Evolutionary conservation across 2,888 invertebrate species (phyloP), one percentile per base, ranked within the genome.

Genomic region (Phanerotoma sp.): DNA sequence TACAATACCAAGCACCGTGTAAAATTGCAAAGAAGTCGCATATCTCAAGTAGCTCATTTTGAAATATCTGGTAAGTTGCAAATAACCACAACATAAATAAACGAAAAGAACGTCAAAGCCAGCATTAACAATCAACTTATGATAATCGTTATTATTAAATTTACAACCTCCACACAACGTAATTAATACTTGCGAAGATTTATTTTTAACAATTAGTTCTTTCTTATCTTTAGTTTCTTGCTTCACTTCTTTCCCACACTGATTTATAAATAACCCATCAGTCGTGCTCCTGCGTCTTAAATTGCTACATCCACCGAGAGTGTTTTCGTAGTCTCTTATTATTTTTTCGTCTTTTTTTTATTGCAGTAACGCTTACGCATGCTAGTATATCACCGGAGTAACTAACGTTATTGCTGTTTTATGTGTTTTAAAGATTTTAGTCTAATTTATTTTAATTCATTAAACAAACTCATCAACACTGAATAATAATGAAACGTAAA

Each of bases 31-130:
- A 69, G 71, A 54, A 68, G 65, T 45, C 70, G 75, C 5, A 54
- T 68, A 1, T 71, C 25, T 25, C 25, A 69, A 38, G 67, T 69
- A 5, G 57, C 69, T 13, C 70, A 67, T 44, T 68, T 70, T 18
- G 72, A 70, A 44, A 68, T 77, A 50, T 74, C 76, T 20, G 75
- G 77, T 77, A 60, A 71, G 68, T 61, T 37, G 10, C 13, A 33
- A 13, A 35, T 25, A 13, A n/a, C n/a, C n/a, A n/a, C n/a, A n/a
- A n/a, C n/a, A n/a, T n/a, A n/a, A n/a, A n/a, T n/a, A n/a, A n/a
- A n/a, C n/a, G n/a, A n/a, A n/a, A n/a, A n/a, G n/a, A n/a, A n/a
- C n/a, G n/a, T n/a, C n/a, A n/a, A n/a, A n/a, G n/a, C n/a, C n/a
- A n/a, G n/a, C n/a, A n/a, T n/a, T n/a, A n/a, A n/a, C n/a, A n/a